Evolutionary conservation across 1,140 invertebrate genomes (phyloP).

Genomic region (Phthorimaea operculella): DNA sequence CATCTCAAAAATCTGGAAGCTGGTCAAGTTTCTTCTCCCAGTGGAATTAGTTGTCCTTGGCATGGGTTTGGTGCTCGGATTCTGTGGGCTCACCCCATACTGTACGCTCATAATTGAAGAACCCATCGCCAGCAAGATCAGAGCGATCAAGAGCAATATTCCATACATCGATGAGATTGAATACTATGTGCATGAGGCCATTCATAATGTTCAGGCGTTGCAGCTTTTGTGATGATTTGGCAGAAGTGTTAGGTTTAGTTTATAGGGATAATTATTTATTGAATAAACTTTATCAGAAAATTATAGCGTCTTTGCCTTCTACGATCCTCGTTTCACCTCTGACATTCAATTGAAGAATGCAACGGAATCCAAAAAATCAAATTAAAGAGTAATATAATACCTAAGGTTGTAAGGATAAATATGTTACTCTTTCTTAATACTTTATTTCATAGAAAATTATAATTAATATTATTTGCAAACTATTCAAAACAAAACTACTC

Average conservation of each 20-base stretch:
- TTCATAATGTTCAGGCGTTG: conserved; percentile 6
- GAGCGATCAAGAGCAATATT: conserved; percentile 4
- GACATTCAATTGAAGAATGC: no score
- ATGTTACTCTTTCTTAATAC: no score
- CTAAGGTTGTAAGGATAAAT: no score
- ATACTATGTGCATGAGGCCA: conserved; percentile 7
- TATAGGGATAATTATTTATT: background rate
- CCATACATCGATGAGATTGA: conserved; percentile 18
- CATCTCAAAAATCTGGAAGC: background rate
- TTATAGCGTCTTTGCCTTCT: no score
- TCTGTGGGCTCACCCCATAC: conserved; percentile 18
- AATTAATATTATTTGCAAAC: background rate
- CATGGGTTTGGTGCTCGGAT: conserved; percentile 13
- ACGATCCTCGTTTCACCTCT: no score
- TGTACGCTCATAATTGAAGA: conserved; percentile 18
- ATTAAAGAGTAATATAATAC: no score
- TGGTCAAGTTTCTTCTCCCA: background rate
- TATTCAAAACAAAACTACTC: background rate
- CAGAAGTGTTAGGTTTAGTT: no score
- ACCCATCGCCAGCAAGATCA: conserved; percentile 7
- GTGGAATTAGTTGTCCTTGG: conserved; percentile 4
- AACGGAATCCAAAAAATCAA: no score
- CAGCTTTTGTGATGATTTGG: background rate
- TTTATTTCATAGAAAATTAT: no score
- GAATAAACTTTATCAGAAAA: background rate